phyloP scores from a whole-genome alignment of 2,113 vertebrate genomes.

The Sorex fumeus region DNA sequence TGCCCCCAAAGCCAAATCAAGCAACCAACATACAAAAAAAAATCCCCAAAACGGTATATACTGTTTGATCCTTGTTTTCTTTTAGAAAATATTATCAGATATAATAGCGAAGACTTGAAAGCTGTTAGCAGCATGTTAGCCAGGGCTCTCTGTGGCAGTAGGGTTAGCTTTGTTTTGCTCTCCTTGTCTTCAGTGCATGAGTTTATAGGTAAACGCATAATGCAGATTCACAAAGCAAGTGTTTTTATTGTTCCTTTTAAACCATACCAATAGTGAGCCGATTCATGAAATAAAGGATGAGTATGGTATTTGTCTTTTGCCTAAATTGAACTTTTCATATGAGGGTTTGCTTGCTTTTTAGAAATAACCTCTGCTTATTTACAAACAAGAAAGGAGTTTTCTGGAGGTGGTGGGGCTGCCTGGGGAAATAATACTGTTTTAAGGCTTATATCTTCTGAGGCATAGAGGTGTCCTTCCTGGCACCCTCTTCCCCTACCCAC shows the following conservation, averaged over 20 bases:
- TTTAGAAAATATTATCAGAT: background rate
- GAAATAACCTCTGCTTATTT: background rate
- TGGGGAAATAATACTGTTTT: background rate
- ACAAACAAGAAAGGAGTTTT: background rate
- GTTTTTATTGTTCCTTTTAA: constrained; percentile 4
- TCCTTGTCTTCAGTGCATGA: too few species aligned
- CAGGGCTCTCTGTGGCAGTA: too few species aligned
- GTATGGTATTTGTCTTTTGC: background rate
- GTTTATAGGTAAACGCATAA: too few species aligned
- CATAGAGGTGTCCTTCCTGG: background rate
- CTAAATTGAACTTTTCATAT: background rate
- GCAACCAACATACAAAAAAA: too few species aligned
- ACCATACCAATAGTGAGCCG: background rate
- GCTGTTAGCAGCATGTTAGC: too few species aligned
- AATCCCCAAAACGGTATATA: too few species aligned
- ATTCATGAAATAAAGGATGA: background rate
- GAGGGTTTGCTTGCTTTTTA: constrained; percentile 14
- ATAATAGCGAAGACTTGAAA: too few species aligned
- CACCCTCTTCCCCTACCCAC: background rate
- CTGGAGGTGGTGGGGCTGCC: background rate
- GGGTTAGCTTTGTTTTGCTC: too few species aligned
- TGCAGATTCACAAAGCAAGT: background rate
- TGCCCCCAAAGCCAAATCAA: too few species aligned
- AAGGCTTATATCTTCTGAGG: background rate
- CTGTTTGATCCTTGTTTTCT: background rate